Conservation (phyloP, 2,113 vertebrate genomes). For the Triplophysa dalaica region DNA sequence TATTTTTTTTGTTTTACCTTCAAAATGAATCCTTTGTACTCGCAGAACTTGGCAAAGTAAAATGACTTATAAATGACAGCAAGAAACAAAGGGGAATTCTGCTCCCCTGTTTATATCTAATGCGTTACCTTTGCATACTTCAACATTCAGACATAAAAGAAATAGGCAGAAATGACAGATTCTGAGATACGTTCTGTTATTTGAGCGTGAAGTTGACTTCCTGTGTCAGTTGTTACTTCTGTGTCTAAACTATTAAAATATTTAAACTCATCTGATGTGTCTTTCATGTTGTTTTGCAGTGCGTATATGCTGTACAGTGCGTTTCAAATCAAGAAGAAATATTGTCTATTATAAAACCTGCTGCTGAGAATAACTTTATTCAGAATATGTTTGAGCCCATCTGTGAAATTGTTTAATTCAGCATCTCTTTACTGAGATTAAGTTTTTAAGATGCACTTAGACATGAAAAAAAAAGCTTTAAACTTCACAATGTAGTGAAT, state of each 20-base stretch:
- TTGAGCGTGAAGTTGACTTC: background rate
- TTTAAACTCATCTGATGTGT: too few species aligned
- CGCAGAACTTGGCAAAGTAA: background rate
- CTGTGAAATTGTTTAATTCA: background rate
- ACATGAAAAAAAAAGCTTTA: too few species aligned
- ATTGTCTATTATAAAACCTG: too few species aligned
- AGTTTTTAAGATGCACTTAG: too few species aligned
- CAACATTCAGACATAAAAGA: slow-evolving; percentile 34
- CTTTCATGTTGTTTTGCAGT: too few species aligned
- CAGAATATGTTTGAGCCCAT: background rate
- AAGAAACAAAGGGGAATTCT: slow-evolving; percentile 38
- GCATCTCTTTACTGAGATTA: too few species aligned
- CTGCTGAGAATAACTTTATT: too few species aligned
- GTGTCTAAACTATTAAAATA: too few species aligned
- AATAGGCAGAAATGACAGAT: background rate
- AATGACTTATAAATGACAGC: background rate
- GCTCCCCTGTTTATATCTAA: background rate
- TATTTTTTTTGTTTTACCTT: background rate
- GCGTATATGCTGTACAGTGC: too few species aligned
- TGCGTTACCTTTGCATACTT: slow-evolving; percentile 28
- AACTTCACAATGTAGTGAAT: too few species aligned
- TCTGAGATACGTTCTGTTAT: slow-evolving; percentile 6
- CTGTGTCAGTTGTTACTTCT: too few species aligned
- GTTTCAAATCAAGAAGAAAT: too few species aligned
- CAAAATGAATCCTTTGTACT: background rate